These are phyloP conservation scores for Archivesica marissinica DNA, from an alignment of 1,140 invertebrate species.

Conservation along the genomic window DNA sequence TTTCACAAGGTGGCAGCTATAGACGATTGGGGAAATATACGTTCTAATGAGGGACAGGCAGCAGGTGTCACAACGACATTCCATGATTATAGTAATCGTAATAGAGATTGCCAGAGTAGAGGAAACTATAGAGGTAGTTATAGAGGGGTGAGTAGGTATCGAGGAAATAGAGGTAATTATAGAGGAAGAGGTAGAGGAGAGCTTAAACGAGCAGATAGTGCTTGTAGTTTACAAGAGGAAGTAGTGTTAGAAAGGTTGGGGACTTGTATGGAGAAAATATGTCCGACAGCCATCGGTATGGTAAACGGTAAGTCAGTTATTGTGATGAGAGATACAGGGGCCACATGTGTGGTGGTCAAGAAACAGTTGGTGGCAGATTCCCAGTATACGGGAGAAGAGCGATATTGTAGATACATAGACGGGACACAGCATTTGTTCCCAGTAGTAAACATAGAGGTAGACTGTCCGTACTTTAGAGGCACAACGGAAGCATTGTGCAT, in stretches of 20 bases:
- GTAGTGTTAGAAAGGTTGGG: neutral
- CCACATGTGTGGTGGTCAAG: constrained; percentile 59
- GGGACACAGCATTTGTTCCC: constrained; percentile 36
- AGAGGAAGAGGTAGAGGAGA: neutral
- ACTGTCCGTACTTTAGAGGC: constrained; percentile 60
- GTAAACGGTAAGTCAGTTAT: constrained; percentile 25
- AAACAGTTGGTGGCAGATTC: neutral
- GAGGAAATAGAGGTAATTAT: neutral
- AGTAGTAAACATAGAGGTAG: constrained; percentile 34
- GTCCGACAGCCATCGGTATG: constrained; percentile 17
- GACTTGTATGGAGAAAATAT: neutral
- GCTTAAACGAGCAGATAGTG: neutral
- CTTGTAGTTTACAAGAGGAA: neutral
- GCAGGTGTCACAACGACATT: too few species aligned
- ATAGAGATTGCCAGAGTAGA: neutral
- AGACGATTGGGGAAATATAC: too few species aligned
- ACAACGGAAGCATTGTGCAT: constrained; percentile 52
- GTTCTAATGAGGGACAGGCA: too few species aligned
- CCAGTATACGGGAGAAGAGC: constrained; percentile 48
- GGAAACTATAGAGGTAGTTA: neutral
- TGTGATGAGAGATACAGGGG: constrained; percentile 63
- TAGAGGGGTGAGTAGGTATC: neutral
- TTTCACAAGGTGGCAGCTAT: too few species aligned
- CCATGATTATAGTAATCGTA: too few species aligned
- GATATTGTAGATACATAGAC: constrained; percentile 59